These are phyloP conservation scores for Yponomeuta cagnagella DNA, from an alignment of 2,888 invertebrate species.

Conservation along the genomic window DNA sequence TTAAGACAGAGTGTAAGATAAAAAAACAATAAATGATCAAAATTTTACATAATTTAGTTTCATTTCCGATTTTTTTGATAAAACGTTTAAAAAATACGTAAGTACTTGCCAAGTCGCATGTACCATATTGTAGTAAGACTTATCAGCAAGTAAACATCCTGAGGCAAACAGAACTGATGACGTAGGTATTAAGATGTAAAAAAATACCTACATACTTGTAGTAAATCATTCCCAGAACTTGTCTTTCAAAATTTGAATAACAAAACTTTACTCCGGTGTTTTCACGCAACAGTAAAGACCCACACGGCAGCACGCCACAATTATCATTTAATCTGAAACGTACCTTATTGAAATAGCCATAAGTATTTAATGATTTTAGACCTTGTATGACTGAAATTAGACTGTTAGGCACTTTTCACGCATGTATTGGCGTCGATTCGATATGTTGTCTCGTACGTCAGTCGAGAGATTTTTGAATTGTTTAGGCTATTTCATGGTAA, in stretches of 20 bases:
- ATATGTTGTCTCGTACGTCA: background rate
- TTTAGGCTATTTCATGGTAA: background rate
- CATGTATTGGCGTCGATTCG: background rate
- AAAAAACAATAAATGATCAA: constrained; percentile 8
- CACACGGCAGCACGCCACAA: no score
- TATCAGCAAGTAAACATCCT: background rate
- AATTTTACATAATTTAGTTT: background rate
- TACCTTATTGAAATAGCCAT: no score
- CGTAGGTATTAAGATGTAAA: background rate
- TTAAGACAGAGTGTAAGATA: constrained; percentile 11
- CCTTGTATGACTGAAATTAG: background rate
- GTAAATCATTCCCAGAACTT: background rate
- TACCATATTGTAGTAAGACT: background rate
- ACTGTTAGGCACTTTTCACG: background rate
- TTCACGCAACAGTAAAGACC: background rate
- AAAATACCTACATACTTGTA: background rate
- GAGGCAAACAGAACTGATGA: background rate
- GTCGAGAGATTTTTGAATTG: background rate
- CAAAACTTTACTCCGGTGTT: background rate
- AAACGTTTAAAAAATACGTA: no score
- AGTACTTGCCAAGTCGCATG: no score
- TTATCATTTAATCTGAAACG: no score
- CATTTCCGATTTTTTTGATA: background rate
- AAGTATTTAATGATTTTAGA: background rate
- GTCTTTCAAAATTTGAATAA: background rate